Evolutionary conservation across 2,888 invertebrate species (phyloP), one percentile per base, ranked within the genome.

Genomic region (Zaprionus bogoriensis): DNA sequence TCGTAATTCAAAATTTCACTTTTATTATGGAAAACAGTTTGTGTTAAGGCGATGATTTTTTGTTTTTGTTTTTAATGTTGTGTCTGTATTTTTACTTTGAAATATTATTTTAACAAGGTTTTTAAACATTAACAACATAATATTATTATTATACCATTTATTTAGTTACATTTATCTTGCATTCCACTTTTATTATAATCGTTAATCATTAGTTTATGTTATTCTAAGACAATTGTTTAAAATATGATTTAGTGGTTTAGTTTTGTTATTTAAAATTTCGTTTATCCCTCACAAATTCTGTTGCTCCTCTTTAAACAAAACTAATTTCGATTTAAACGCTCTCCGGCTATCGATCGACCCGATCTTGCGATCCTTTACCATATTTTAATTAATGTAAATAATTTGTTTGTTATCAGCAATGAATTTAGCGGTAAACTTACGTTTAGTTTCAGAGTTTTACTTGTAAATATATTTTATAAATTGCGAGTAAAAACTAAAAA

Each of bases 41-140:
- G 32, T 9, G 14, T 12, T 14, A 27, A 3, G n/a, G 27, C 6
- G 20, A 6, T 22, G n/a, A 10, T 38, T 39, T 19, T 20, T 20
- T 2, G 42, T 45, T 45, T 25, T 46, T 41, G 2, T 19, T 75
- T 69, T 45, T 57, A 74, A 73, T 87, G 79, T 81, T 66, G 69
- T 87, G 76, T 88, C 77, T 79, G 76, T 89, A 79, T 81, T 88
- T 72, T 88, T 89, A 87, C 80, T 87, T 71, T 87, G 87, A 89
- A 89, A 88, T 89, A 87, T 88, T 88, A 88, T 90, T 89, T 90
- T 91, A 90, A 90, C 90, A 90, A 90, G 83, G 70, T 89, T 89
- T 90, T 90, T 78, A 88, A 91, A 90, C 91, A 91, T 90, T 91
- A 91, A 91, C 91, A 91, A 91, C 88, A 89, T 90, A 85, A 85